Evolutionary conservation across 2,113 vertebrate species (phyloP).

Genomic region (Sus scrofa): DNA sequence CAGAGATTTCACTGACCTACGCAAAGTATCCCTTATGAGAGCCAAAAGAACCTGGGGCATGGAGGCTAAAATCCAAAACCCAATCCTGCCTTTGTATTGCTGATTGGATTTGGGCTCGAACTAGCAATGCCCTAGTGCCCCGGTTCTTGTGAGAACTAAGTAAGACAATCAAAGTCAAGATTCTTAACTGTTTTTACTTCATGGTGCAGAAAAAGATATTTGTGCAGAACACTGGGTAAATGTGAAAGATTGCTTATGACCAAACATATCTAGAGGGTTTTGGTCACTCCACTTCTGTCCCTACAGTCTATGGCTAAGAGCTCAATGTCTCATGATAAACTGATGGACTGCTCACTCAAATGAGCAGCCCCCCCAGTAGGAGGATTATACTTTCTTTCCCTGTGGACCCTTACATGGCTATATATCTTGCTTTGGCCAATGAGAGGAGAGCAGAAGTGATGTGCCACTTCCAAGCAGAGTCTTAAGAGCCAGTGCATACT

Average conservation of each 20-base stretch:
- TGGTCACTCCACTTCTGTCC: neutral
- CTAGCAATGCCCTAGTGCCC: neutral
- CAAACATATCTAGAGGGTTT: neutral
- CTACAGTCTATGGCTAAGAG: neutral
- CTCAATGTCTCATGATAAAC: neutral
- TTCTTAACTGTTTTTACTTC: neutral
- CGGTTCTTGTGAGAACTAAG: slow-evolving; percentile 22
- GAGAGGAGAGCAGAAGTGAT: neutral
- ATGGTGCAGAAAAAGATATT: neutral
- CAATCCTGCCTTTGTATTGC: neutral
- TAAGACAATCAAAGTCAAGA: neutral
- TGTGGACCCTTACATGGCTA: neutral
- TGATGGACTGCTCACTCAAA: neutral
- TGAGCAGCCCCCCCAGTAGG: neutral
- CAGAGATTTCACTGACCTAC: neutral
- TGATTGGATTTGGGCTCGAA: neutral
- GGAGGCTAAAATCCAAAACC: neutral
- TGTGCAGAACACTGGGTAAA: neutral
- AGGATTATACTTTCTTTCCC: neutral
- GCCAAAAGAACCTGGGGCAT: neutral
- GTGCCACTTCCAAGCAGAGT: neutral
- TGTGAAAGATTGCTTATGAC: neutral
- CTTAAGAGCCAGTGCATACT: neutral
- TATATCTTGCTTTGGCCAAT: neutral
- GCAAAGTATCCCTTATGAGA: neutral